Conservation (phyloP, 2,797 vertebrate species). For the Enteromius argenteus region DNA sequence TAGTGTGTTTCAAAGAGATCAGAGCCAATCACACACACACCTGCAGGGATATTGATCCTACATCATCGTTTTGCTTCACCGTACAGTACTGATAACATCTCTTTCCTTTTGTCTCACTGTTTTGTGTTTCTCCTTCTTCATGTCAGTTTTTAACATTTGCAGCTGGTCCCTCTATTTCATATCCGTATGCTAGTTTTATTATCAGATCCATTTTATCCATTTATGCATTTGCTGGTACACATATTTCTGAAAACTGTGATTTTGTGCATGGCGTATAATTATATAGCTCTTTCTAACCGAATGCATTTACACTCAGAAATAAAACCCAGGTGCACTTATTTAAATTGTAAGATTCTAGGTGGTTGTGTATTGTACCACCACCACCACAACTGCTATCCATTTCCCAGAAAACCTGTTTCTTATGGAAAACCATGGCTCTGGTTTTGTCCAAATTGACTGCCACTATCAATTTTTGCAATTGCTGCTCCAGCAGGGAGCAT, state of each 20-base stretch:
- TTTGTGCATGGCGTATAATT: not conserved
- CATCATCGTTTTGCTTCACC: slow-evolving; percentile 26
- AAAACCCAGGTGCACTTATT: not conserved
- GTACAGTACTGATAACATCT: slow-evolving; percentile 33
- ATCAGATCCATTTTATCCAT: not conserved
- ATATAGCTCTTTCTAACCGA: not conserved
- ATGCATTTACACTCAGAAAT: slow-evolving; percentile 15
- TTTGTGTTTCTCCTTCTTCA: not conserved
- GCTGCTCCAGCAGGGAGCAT: not conserved
- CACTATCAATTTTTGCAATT: slow-evolving; percentile 19
- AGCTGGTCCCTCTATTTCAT: not conserved
- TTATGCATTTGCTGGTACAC: not conserved
- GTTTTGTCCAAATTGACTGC: slow-evolving; percentile 7
- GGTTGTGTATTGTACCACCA: not conserved
- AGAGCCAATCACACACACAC: slow-evolving; percentile 24
- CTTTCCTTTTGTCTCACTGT: not conserved
- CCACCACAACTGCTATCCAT: not conserved
- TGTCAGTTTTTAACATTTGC: not conserved
- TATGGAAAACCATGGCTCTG: not conserved
- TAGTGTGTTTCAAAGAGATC: slow-evolving; percentile 37
- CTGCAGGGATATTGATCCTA: slow-evolving; percentile 34
- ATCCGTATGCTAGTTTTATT: not conserved
- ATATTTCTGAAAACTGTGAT: not conserved
- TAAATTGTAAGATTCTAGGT: slow-evolving; percentile 3
- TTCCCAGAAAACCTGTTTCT: slow-evolving; percentile 8